Base-by-base conservation (phyloP, 2,888 invertebrate species). In the Corythucha ciliata region DNA sequence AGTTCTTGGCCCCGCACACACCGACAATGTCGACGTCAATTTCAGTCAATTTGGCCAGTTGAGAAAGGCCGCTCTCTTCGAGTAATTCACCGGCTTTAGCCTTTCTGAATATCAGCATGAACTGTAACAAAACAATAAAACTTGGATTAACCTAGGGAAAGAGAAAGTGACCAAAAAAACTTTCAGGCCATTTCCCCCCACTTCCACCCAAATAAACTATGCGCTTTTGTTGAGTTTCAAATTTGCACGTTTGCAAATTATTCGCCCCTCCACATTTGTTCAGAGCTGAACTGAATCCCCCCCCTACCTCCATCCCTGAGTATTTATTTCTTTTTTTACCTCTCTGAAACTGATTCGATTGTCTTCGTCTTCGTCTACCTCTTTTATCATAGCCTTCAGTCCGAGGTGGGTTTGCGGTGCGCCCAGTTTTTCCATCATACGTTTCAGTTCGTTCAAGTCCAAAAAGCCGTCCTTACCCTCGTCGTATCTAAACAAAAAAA, bases 401-500 rank as follows among this genome's bases (percentile, higher is more conserved):
- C 89, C 89, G 48, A 96, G 74, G 70, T 96, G 94, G 0, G 96
- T 96, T 70, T 96, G 96, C 12, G 96, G 94, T 2, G 89, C 92
- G 8, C 89, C 91, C 50, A 96, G 71, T 55, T 88, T 83, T 70
- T 96, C 96, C 94, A 94, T 94, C 92, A 94, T 93, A 22, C 83
- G 74, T 69, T 96, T 96, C 59, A 96, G 72, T 69, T 96, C 94
- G 22, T 78, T 78, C 58, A 96, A 72, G 69, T 91, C 90, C 60
- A 96, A 76, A 67, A 77, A 93, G 33, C 89, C 90, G 69, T 96
- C 93, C 58, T 75, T 79, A 34, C 87, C 87, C 56, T 82, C 83
- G 67, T 94, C 93, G 69, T 87, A 94, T 70, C 93, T 94, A 74
- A 2, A 75, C 75, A 50, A 48, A 59, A 52, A 58, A 55, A 61